Evolutionary conservation across 1,140 invertebrate species (phyloP), one percentile per base, ranked within the genome.

Genomic region (Megalonaias nervosa): DNA sequence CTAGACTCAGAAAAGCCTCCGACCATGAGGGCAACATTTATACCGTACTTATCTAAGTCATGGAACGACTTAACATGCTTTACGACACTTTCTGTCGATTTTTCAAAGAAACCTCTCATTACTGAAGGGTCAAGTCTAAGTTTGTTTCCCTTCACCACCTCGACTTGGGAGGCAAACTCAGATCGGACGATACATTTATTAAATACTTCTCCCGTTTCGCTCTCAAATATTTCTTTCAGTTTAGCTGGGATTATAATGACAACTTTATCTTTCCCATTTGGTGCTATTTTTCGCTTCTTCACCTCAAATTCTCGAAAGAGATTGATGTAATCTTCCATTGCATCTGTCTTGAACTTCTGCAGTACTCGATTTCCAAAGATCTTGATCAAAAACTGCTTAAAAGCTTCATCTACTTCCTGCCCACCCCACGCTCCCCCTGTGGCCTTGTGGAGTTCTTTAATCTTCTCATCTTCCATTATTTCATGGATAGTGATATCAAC

Each of bases 1-100:
- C 19, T 9, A 16, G 58, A 71, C 21, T 71, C 70, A 6, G 70
- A 60, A 26, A 71, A 62, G 0, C 70, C 70, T 38, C 70, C 70
- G 1, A 71, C 70, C 57, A 71, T 60, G 6, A 71, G 56, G 61
- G 61, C 61, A 17, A 19, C n/a, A 13, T 61, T 26, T 12, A 60
- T n/a, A 58, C 15, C 58, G 16, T 71, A 31, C 38, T 38, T 15
- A n/a, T 68, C 67, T 5, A 12, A n/a, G 23, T 31, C 12, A 15
- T 68, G 11, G 23, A n/a, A 23, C 31, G 1, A 6, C 38, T 48
- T 6, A 6, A 68, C 2, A 19, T 31, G 67, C 26, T 68, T 13
- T 38, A 68, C 23, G 12, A 48, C 17, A 23, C 38, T 68, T 14
- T 38, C 19, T n/a, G 48, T 68, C 13, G 67, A 55, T 31, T 31